Conservation (phyloP, 1,140 invertebrate species). For the Drosophila orosa region DNA sequence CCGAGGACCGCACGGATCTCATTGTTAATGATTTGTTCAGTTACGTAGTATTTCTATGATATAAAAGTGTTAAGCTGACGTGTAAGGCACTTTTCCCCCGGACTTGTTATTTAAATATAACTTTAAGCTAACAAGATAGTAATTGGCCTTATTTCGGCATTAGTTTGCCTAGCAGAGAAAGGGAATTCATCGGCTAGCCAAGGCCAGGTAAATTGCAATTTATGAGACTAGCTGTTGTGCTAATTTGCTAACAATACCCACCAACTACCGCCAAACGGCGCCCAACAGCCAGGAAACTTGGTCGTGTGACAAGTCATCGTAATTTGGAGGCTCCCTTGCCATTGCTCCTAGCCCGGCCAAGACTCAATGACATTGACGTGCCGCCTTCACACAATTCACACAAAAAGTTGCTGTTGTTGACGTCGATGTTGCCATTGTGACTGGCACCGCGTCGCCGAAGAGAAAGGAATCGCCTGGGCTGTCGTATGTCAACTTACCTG, state of each 20-base stretch:
- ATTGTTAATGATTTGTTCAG: neutral
- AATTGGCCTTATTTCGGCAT: neutral
- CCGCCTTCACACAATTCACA: slow-evolving; percentile 79
- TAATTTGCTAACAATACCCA: slow-evolving; percentile 74
- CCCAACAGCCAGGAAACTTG: slow-evolving; percentile 37
- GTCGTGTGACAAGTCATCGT: slow-evolving; percentile 79
- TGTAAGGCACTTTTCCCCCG: neutral
- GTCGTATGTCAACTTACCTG: slow-evolving; percentile 69
- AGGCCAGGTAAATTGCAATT: slow-evolving; percentile 42
- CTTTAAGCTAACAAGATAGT: neutral
- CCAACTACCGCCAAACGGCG: slow-evolving; percentile 26
- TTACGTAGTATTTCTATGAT: neutral
- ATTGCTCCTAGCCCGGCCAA: slow-evolving; percentile 4
- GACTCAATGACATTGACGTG: slow-evolving; percentile 72
- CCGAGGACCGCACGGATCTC: neutral
- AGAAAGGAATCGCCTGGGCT: slow-evolving; percentile 62
- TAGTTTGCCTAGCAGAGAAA: neutral
- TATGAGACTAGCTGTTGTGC: slow-evolving; percentile 56
- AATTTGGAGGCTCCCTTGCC: slow-evolving; percentile 53
- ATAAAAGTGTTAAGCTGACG: neutral
- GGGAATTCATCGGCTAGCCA: neutral
- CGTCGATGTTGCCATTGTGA: slow-evolving; percentile 61
- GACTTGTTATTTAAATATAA: neutral
- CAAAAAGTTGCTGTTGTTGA: slow-evolving; percentile 43
- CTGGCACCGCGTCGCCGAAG: slow-evolving; percentile 57